These are phyloP conservation scores for Pseudomyrmex pallidus DNA, from an alignment of 1,140 invertebrate genomes.

Conservation along the genomic window DNA sequence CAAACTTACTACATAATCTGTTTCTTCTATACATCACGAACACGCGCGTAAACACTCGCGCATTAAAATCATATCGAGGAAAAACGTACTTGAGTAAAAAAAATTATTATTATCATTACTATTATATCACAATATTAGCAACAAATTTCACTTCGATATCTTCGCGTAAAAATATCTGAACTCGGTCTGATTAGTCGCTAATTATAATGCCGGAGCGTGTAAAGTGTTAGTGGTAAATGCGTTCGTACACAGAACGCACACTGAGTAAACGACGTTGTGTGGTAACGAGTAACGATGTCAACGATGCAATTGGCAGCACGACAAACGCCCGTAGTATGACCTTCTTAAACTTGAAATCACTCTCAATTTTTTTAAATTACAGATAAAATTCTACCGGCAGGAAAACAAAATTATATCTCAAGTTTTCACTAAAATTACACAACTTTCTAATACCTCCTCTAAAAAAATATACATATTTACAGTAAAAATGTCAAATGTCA, in stretches of 20 bases:
- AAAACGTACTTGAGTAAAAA: too few relatives aligned
- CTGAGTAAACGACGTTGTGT: constrained; percentile 33
- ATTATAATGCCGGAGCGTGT: constrained; percentile 73
- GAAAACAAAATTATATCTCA: neutral
- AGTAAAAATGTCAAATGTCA: neutral
- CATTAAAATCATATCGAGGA: constrained; percentile 1
- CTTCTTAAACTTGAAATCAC: constrained; percentile 47
- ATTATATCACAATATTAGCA: neutral
- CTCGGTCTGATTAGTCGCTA: constrained; percentile 76
- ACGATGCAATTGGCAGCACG: constrained; percentile 53
- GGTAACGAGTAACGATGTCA: constrained; percentile 57
- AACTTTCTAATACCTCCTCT: neutral
- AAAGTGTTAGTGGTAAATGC: constrained; percentile 27
- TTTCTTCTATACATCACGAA: constrained; percentile 64
- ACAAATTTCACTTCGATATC: constrained; percentile 55
- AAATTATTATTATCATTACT: too few relatives aligned
- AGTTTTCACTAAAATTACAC: too few relatives aligned
- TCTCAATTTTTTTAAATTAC: neutral
- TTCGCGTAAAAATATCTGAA: constrained; percentile 66
- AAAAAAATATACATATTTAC: neutral
- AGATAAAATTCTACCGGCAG: neutral
- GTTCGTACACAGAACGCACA: constrained; percentile 38
- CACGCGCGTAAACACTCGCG: neutral
- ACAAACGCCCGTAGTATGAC: constrained; percentile 34
- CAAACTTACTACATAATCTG: constrained; percentile 78